These are phyloP conservation scores for Stenodera caucasica DNA, from an alignment of 2,888 invertebrate species.

Conservation along the genomic window DNA sequence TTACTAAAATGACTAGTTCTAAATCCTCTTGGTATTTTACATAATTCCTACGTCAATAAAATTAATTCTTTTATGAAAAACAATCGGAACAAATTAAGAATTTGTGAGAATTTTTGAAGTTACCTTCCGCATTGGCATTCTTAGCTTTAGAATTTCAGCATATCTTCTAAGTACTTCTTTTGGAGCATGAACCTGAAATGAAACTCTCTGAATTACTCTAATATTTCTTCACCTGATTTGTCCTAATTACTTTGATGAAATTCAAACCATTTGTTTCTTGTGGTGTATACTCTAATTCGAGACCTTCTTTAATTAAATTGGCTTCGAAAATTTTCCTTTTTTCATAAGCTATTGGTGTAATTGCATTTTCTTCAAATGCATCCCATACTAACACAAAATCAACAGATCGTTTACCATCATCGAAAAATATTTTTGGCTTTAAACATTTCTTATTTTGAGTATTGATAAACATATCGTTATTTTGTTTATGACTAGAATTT, in stretches of 20 bases:
- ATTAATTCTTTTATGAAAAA: constrained; percentile 16
- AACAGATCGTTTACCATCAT: constrained; percentile 70
- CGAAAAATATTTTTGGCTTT: constrained; percentile 66
- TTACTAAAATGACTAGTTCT: constrained; percentile 63
- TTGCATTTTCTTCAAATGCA: constrained; percentile 59
- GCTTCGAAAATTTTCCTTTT: constrained; percentile 68
- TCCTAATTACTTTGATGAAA: constrained; percentile 69
- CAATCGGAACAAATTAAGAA: constrained; percentile 18
- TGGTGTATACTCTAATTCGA: constrained; percentile 72
- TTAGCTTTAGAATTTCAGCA: constrained; percentile 86
- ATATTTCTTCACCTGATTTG: background rate
- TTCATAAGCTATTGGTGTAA: constrained; percentile 49
- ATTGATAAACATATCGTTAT: background rate
- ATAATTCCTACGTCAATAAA: constrained; percentile 61
- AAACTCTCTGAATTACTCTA: background rate
- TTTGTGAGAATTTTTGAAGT: constrained; percentile 23
- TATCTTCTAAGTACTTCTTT: constrained; percentile 80
- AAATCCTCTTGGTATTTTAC: constrained; percentile 63
- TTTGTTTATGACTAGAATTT: constrained; percentile 19
- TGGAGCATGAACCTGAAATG: constrained; percentile 79
- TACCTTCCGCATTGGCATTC: constrained; percentile 93
- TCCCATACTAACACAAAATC: constrained; percentile 83
- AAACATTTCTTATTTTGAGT: constrained; percentile 39
- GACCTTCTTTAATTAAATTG: constrained; percentile 73
- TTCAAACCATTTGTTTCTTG: constrained; percentile 69